These are phyloP conservation scores for Glyphotaelius pellucidus DNA, from an alignment of 2,888 invertebrate species.

Conservation along the genomic window DNA sequence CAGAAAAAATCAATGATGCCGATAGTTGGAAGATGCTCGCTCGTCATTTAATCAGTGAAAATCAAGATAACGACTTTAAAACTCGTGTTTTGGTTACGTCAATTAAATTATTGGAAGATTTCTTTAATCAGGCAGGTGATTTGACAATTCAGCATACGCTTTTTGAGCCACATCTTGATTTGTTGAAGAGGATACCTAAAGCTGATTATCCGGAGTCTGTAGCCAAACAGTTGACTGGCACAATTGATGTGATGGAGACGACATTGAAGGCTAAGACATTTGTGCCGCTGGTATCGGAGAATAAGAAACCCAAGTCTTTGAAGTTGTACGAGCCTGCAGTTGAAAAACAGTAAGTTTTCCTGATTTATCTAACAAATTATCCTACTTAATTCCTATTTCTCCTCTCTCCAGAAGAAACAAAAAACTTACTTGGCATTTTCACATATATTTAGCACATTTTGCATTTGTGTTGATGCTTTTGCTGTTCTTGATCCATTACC, in stretches of 20 bases:
- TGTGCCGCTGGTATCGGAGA: slow-evolving; percentile 78
- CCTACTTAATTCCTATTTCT: too few relatives aligned
- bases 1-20: slow-evolving; percentile 69
- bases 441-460: not conserved
- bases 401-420: not conserved
- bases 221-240: slow-evolving; percentile 72
- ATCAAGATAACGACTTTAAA: slow-evolving; percentile 81
- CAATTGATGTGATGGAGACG: slow-evolving; percentile 75
- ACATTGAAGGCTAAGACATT: slow-evolving; percentile 77
- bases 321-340: slow-evolving; percentile 92
- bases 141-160: slow-evolving; percentile 73
- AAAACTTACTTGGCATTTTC: not conserved
- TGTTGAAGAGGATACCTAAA: slow-evolving; percentile 78
- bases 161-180: slow-evolving; percentile 77
- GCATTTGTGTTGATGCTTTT: not conserved
- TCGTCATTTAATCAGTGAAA: slow-evolving; percentile 76
- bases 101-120: slow-evolving; percentile 79
- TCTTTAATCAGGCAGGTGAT: slow-evolving; percentile 76
- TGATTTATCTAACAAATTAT: not conserved
- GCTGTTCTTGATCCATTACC: too few relatives aligned
- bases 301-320: slow-evolving; percentile 87
- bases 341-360: slow-evolving; percentile 85
- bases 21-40: slow-evolving; percentile 74
- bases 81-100: slow-evolving; percentile 78
- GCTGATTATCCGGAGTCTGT: slow-evolving; percentile 81